Percentiles rank a stretch among this genome's conserved stretches.
phyloP scores from a whole-genome alignment of 2,113 vertebrate species.

The Hydrochoerus hydrochaeris region DNA sequence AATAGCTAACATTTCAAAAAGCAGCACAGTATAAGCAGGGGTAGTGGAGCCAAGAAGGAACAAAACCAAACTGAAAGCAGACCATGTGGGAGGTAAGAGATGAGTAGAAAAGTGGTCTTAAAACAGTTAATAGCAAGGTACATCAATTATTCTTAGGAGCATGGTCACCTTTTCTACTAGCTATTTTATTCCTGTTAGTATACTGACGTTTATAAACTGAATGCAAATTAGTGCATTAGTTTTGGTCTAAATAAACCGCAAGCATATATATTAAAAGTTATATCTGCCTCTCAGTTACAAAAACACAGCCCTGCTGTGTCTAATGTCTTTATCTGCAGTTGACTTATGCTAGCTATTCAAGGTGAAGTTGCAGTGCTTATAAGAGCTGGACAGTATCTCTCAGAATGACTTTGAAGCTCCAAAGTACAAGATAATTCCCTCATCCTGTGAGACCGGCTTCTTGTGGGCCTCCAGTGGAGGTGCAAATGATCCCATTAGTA shows the following conservation, averaged over 20 bases:
- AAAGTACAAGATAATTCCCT: neutral
- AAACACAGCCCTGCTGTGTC: neutral
- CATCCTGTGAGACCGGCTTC: neutral
- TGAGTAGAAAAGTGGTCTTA: neutral
- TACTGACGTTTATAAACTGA: constrained; percentile 6
- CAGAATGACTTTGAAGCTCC: neutral
- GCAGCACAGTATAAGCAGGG: neutral
- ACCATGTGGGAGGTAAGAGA: neutral
- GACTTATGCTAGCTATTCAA: neutral
- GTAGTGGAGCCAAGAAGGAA: neutral
- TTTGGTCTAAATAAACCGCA: constrained; percentile 44
- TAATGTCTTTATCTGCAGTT: neutral
- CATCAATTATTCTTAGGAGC: neutral
- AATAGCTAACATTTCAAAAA: constrained; percentile 49
- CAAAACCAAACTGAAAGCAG: neutral
- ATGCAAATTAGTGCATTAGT: constrained; percentile 2
- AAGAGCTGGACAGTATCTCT: neutral
- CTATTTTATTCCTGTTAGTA: constrained; percentile 15
- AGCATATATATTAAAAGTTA: neutral
- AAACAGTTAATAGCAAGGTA: constrained; percentile 15
- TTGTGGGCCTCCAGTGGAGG: neutral
- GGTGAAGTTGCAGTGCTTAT: neutral
- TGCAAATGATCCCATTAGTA: neutral
- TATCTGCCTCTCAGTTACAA: neutral
- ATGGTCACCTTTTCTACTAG: constrained; percentile 14